A percentile compares a stretch with the other conserved stretches of the same genome.
Evolutionary conservation across 2,888 invertebrate species (phyloP).

Genomic region (Monopis laevigella): DNA sequence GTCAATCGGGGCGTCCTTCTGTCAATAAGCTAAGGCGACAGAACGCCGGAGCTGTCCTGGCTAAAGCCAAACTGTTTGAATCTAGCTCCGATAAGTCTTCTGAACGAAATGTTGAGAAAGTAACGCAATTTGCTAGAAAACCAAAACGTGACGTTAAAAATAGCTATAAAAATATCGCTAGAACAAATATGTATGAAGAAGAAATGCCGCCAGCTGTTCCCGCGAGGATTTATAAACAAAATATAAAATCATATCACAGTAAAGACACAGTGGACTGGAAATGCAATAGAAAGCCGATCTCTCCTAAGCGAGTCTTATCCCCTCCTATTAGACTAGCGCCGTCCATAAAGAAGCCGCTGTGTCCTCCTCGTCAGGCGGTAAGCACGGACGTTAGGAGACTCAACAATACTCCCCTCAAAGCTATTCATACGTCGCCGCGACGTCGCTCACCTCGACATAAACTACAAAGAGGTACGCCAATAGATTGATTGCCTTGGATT

Average conservation of each 20-base stretch:
- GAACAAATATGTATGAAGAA: neutral
- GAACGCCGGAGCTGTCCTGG: constrained; percentile 83
- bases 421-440: constrained; percentile 51
- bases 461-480: constrained; percentile 19
- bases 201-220: constrained; percentile 19
- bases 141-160: constrained; percentile 35
- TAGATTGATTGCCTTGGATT: too few species aligned
- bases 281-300: constrained; percentile 35
- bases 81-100: constrained; percentile 60
- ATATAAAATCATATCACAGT: constrained; percentile 24
- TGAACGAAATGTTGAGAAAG: constrained; percentile 37
- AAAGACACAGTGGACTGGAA: constrained; percentile 34
- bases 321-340: constrained; percentile 55
- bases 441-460: constrained; percentile 51
- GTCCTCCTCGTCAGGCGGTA: constrained; percentile 58
- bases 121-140: constrained; percentile 47
- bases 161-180: constrained; percentile 1
- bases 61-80: constrained; percentile 81
- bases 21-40: constrained; percentile 76
- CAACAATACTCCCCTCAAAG: constrained; percentile 70
- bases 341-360: constrained; percentile 68
- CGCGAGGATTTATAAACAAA: constrained; percentile 24
- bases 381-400: constrained; percentile 48
- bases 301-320: constrained; percentile 37
- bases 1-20: constrained; percentile 72